Base-by-base conservation (phyloP, 2,113 vertebrate genomes). In the Platichthys flesus region DNA sequence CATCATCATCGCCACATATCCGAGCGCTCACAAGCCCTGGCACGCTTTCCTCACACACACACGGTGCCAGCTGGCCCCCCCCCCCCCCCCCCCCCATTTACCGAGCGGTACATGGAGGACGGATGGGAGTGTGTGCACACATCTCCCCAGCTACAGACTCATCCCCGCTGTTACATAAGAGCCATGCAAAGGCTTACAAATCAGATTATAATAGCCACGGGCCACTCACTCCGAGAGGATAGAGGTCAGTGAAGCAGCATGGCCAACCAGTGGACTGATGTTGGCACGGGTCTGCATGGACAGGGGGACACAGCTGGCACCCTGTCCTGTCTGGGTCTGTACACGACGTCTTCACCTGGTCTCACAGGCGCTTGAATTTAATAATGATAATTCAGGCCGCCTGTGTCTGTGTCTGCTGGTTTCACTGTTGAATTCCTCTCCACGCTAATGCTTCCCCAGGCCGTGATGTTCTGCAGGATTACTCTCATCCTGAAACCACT, bases 131-230 rank as follows among this genome's bases (percentile, higher is more conserved):
- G 76, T 67, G 77, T 67, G 71, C 72, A 70, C 72, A 78, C 73
- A 58, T 68, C 67, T 79, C 74, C 68, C 63, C 62, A 70, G 74
- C 83, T 66, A 59, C 76, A 74, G 76, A 84, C 76, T 87, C 88
- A 86, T 83, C 90, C 70, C 62, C 51, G 68, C 68, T 78, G 71
- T 93, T 92, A 90, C 87, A 81, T 92, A 92, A 93, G 82, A 89
- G 78, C 81, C 85, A 67, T 71, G 82, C 84, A 84, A 59, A 82
- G 76, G 87, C 81, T 91, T 88, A 85, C 83, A 83, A 83, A 85
- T 89, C 90, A 91, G 90, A 91, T 92, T 91, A 91, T 58, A 76
- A 84, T 70, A 35, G 70, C 83, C 71, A 71, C n/a, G 23, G 56
- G 82, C 74, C 74, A 37, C 78, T 78, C 74, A 74, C 81, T 77